phyloP scores from a whole-genome alignment of 2,797 vertebrate species.

The Eulemur rubriventer region DNA sequence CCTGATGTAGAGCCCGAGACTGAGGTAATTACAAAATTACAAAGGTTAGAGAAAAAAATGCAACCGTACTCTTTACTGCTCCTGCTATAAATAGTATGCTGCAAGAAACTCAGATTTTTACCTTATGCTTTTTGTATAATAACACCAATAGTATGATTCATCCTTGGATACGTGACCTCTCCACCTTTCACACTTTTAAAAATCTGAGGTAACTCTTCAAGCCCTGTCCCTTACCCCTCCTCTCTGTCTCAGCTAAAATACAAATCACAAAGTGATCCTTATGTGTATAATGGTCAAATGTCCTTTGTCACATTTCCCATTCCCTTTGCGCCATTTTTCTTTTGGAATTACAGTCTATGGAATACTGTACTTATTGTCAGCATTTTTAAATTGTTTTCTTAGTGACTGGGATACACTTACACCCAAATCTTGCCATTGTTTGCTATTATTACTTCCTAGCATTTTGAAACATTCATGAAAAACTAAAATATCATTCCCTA shows the following conservation, averaged over 20 bases:
- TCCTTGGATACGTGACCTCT: neutral
- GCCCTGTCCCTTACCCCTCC: neutral
- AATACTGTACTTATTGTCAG: neutral
- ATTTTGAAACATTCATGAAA: conserved; percentile 7
- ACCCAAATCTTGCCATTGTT: neutral
- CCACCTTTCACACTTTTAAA: neutral
- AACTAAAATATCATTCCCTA: neutral
- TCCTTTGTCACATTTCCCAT: neutral
- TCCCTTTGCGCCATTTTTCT: neutral
- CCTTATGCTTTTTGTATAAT: neutral
- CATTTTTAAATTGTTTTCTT: neutral
- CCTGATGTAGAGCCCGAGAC: neutral
- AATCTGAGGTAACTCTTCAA: neutral
- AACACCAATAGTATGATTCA: neutral
- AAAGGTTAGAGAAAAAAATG: neutral
- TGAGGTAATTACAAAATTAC: neutral
- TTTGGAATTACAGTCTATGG: neutral
- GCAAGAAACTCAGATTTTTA: neutral
- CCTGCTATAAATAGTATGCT: neutral
- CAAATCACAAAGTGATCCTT: neutral
- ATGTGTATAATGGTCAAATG: neutral
- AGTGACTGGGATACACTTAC: neutral
- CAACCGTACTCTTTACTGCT: neutral
- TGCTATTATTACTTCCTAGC: neutral
- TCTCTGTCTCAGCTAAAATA: neutral